A percentile compares a stretch with the other conserved stretches of the same genome.
Conservation (phyloP, 2,113 vertebrate species). For the Lepisosteus oculatus region DNA sequence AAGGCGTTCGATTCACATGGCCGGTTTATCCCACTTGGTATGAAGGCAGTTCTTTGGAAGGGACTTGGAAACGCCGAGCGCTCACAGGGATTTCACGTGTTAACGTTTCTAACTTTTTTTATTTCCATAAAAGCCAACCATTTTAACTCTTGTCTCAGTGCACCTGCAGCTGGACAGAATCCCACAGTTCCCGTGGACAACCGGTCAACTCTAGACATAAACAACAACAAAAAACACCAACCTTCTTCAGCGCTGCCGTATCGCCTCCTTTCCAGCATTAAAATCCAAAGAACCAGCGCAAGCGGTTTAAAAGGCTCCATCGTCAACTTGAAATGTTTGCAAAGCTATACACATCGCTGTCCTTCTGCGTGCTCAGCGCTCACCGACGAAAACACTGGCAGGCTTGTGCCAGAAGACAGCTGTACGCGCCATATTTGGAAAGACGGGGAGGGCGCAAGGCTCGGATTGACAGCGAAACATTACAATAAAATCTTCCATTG, state of each 20-base stretch:
- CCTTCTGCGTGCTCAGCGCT: constrained; percentile 47
- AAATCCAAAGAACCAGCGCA: constrained; percentile 63
- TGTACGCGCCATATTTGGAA: constrained; percentile 49
- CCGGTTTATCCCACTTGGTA: no score
- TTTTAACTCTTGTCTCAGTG: no score
- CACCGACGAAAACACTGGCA: constrained; percentile 28
- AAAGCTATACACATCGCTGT: constrained; percentile 64
- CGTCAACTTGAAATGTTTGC: constrained; percentile 54
- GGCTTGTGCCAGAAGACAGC: constrained; percentile 35
- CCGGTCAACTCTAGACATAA: not conserved
- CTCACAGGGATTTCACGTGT: no score
- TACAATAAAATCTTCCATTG: constrained; percentile 41
- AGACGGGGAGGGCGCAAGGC: constrained; percentile 52
- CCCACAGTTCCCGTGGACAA: no score
- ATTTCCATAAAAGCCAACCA: no score
- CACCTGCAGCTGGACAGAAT: no score
- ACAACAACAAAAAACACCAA: constrained; percentile 37
- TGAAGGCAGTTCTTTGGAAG: no score
- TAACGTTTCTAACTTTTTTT: no score
- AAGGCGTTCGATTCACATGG: no score
- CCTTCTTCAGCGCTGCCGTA: constrained; percentile 61
- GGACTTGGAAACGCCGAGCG: no score
- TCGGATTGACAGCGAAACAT: constrained; percentile 43
- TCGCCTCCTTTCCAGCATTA: constrained; percentile 48
- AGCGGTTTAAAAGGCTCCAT: constrained; percentile 65